These are phyloP conservation scores for Eretmochelys imbricata DNA, from an alignment of 2,113 vertebrate genomes.

Conservation along the genomic window DNA sequence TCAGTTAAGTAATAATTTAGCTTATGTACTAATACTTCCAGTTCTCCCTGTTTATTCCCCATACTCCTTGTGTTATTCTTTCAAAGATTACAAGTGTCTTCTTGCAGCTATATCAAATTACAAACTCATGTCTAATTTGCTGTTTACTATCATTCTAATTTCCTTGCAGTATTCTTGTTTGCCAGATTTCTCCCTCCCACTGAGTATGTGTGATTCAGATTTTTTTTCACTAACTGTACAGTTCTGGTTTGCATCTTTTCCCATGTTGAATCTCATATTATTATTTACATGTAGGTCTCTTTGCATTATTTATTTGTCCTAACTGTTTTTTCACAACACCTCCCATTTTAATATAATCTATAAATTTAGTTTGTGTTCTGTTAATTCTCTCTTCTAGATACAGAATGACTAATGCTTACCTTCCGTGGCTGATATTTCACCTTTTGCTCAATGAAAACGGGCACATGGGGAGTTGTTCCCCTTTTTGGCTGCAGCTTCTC, in stretches of 20 bases:
- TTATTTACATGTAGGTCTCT: background rate
- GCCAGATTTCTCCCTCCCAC: too few species aligned
- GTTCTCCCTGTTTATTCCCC: too few species aligned
- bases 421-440: background rate
- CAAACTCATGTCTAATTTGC: background rate
- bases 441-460: background rate
- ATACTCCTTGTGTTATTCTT: background rate
- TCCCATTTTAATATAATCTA: background rate
- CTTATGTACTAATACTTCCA: too few species aligned
- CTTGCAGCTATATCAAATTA: background rate
- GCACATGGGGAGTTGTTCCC: background rate
- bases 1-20: too few species aligned
- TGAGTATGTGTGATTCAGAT: too few species aligned
- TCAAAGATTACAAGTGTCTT: background rate
- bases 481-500: background rate
- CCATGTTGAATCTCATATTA: background rate
- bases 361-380: slow-evolving; percentile 26
- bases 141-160: background rate
- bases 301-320: background rate
- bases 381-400: background rate
- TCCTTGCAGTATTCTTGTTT: too few species aligned
- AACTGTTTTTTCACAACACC: background rate
- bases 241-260: too few species aligned
- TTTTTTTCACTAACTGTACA: too few species aligned
- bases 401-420: background rate